Evolutionary conservation across 2,797 vertebrate species (phyloP).

Genomic region (Miichthys miiuy): DNA sequence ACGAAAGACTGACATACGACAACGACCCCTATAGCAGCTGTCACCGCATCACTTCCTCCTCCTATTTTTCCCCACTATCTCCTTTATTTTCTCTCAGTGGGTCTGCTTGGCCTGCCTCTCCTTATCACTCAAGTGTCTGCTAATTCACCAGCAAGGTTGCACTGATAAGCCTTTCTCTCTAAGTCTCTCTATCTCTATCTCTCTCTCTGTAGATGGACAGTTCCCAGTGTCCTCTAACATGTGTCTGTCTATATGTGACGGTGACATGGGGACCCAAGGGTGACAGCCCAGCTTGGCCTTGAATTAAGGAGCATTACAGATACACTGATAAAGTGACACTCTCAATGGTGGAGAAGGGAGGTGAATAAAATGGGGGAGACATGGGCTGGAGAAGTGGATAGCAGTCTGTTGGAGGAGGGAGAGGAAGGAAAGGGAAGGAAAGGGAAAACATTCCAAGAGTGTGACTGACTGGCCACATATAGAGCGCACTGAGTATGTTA

Average conservation of each 20-base stretch:
- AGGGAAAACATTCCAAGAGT: background rate
- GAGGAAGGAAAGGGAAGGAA: slow-evolving; percentile 5
- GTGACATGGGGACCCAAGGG: slow-evolving; percentile 78
- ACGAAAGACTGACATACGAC: slow-evolving; percentile 51
- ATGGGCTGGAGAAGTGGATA: slow-evolving; percentile 1
- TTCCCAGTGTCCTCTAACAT: slow-evolving; percentile 83
- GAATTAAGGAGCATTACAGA: slow-evolving; percentile 84
- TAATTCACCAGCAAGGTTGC: slow-evolving; percentile 91
- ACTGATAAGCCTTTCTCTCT: slow-evolving; percentile 87
- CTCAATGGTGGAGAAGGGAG: slow-evolving; percentile 48
- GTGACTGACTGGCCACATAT: slow-evolving; percentile 15
- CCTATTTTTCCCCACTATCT: slow-evolving; percentile 58
- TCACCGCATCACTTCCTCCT: slow-evolving; percentile 67
- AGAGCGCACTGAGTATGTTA: background rate
- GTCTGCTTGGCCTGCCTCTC: slow-evolving; percentile 84
- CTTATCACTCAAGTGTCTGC: slow-evolving; percentile 91
- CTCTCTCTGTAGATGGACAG: slow-evolving; percentile 79
- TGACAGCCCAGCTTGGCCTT: slow-evolving; percentile 81
- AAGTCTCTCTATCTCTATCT: slow-evolving; percentile 48
- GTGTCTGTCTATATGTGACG: slow-evolving; percentile 84
- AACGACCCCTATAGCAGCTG: slow-evolving; percentile 45
- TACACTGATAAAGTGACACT: slow-evolving; percentile 85
- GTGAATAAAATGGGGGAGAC: slow-evolving; percentile 32
- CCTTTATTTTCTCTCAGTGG: slow-evolving; percentile 58
- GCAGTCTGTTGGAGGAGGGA: background rate